A percentile compares a stretch with the other conserved stretches of the same genome.
Conservation (phyloP, 2,797 vertebrate genomes). For the Holocentrus rufus region DNA sequence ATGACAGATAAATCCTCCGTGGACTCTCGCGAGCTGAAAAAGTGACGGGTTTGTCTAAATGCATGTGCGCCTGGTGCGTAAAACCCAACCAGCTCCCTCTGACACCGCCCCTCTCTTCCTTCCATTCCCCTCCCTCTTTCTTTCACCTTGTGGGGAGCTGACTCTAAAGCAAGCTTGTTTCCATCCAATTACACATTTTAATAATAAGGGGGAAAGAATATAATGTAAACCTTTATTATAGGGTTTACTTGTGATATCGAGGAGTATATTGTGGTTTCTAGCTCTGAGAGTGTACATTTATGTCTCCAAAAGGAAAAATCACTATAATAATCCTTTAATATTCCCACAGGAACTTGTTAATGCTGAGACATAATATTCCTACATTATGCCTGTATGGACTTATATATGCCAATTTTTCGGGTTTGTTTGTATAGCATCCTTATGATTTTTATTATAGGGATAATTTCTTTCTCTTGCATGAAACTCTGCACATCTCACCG, state of each 20-base stretch:
- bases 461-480: no score
- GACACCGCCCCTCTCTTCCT: slow-evolving; percentile 41
- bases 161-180: neutral
- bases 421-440: no score
- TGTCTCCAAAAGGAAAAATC: slow-evolving; percentile 19
- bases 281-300: slow-evolving; percentile 29
- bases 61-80: slow-evolving; percentile 53
- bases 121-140: neutral
- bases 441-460: no score
- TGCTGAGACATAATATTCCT: no score
- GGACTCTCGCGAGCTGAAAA: slow-evolving; percentile 30
- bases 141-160: slow-evolving; percentile 57
- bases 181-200: slow-evolving; percentile 54
- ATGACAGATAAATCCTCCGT: slow-evolving; percentile 49
- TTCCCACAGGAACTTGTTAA: no score
- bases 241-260: no score
- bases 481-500: no score
- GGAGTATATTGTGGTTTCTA: slow-evolving; percentile 7
- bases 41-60: slow-evolving; percentile 46
- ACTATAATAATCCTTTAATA: neutral
- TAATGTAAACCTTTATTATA: neutral
- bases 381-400: no score
- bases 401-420: no score
- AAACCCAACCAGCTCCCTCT: slow-evolving; percentile 30
- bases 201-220: slow-evolving; percentile 9